Conservation (phyloP, 2,888 invertebrate genomes). For the Lucinisca nassula region DNA sequence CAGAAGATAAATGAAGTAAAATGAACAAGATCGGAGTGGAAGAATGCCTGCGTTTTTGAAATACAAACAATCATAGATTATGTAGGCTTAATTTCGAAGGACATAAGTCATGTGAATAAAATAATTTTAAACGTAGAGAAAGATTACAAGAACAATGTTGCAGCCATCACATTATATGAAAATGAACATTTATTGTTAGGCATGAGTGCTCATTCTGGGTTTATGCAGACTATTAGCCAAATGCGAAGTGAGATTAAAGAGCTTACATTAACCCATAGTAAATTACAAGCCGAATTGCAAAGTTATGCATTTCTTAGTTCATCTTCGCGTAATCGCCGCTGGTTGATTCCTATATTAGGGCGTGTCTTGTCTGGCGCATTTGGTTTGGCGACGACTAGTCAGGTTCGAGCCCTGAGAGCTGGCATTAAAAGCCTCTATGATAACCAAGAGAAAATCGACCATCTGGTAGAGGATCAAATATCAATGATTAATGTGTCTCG, state of each 20-base stretch:
- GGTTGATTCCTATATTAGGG: neutral
- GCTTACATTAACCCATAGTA: neutral
- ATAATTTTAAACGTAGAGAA: neutral
- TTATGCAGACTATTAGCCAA: neutral
- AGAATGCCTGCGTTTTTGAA: neutral
- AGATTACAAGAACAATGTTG: no score
- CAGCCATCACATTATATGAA: neutral
- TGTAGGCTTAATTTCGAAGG: neutral
- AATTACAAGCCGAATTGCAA: neutral
- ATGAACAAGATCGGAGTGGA: neutral
- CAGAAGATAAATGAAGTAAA: neutral
- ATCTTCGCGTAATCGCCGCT: neutral
- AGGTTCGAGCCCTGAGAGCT: neutral
- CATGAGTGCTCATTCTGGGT: neutral
- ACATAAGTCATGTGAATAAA: neutral
- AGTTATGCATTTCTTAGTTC: neutral
- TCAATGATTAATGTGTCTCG: neutral
- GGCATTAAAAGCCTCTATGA: neutral
- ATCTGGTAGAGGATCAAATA: neutral
- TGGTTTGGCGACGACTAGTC: neutral
- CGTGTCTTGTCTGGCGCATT: neutral
- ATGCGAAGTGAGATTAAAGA: neutral
- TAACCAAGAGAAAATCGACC: neutral
- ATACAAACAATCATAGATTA: neutral
- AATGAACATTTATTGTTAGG: neutral